These are phyloP conservation scores for Leucophenga montana DNA, from an alignment of 2,888 invertebrate genomes.

Conservation along the genomic window DNA sequence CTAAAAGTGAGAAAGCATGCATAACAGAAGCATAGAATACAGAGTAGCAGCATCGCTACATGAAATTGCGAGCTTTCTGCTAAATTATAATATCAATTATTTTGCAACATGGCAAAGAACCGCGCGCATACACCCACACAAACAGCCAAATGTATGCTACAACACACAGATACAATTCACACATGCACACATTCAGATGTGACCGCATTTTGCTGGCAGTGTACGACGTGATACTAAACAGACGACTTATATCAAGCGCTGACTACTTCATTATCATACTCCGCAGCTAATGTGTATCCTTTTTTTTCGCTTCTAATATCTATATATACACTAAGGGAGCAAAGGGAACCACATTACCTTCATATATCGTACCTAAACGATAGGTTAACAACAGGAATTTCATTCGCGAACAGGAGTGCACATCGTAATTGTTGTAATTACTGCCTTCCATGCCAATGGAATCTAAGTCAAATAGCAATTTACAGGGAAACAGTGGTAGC, in stretches of 20 bases:
- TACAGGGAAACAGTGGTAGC: background rate
- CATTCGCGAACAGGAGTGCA: background rate
- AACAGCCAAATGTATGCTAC: background rate
- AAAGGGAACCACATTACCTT: no score
- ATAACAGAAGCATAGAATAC: conserved; percentile 25
- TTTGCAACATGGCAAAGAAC: conserved; percentile 36
- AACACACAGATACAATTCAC: background rate
- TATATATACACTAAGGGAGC: background rate
- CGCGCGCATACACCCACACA: conserved; percentile 23
- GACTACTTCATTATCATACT: conserved; percentile 9
- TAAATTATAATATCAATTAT: conserved; percentile 53
- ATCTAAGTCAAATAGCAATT: conserved; percentile 1
- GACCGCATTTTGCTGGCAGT: background rate
- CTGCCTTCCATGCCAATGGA: conserved; percentile 48
- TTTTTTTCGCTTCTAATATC: no score
- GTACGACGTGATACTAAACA: background rate
- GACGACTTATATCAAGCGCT: background rate
- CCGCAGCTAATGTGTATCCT: background rate
- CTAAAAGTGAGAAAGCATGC: no score
- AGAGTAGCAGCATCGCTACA: background rate
- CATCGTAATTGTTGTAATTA: conserved; percentile 41
- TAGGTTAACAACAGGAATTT: background rate
- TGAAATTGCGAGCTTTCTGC: conserved; percentile 28
- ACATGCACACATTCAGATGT: background rate
- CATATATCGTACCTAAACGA: background rate